Evolutionary conservation across 2,113 vertebrate genomes (phyloP).

Genomic region (Poeciliopsis turrubarensis): DNA sequence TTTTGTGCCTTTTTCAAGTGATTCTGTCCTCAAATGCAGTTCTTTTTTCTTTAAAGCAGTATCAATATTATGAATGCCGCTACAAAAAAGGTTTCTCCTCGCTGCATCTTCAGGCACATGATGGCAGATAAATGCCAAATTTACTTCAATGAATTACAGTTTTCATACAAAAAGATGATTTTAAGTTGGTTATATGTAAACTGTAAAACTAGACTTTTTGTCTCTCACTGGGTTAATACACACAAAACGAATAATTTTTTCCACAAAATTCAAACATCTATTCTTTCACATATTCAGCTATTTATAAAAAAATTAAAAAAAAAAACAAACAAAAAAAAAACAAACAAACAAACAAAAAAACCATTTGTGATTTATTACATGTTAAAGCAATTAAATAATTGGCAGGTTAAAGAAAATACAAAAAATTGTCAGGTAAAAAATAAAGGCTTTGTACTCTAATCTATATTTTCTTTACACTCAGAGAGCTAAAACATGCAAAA

Average conservation of each 20-base stretch:
- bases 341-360: no score
- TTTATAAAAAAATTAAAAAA: neutral
- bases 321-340: no score
- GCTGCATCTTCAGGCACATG: neutral
- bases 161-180: neutral
- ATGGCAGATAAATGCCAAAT: neutral
- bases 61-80: neutral
- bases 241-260: neutral
- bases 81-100: neutral
- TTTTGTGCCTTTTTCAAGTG: neutral
- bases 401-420: neutral
- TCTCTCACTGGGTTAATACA: neutral
- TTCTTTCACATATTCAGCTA: neutral
- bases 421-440: neutral
- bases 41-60: neutral
- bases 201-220: neutral
- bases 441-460: neutral
- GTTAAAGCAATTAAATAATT: neutral
- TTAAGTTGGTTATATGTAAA: neutral
- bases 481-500: conserved; percentile 42
- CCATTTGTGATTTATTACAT: neutral
- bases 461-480: conserved; percentile 1
- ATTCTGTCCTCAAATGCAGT: neutral
- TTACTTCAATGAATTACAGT: neutral
- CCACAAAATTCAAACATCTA: neutral